These are phyloP conservation scores for Opisthograptis luteolata DNA, from an alignment of 2,888 invertebrate genomes.

Conservation along the genomic window DNA sequence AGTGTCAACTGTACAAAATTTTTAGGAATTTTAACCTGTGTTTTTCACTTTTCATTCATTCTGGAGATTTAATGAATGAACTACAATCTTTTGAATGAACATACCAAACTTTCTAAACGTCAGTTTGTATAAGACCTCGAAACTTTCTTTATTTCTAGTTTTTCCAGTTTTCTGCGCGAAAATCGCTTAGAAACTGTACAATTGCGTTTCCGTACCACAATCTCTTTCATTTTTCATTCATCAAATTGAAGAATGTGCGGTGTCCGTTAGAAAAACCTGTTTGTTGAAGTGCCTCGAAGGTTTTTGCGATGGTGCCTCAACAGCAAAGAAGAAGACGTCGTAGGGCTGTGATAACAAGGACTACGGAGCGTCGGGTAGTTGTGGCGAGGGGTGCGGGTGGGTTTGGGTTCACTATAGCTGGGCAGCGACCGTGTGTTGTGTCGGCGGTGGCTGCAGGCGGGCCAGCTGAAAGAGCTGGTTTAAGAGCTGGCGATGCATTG, in stretches of 20 bases:
- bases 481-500: conserved; percentile 96
- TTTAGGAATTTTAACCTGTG: too few relatives aligned
- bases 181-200: conserved; percentile 22
- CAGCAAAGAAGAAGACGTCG: conserved; percentile 77
- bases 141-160: conserved; percentile 75
- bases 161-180: conserved; percentile 69
- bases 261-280: conserved; percentile 40
- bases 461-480: conserved; percentile 95
- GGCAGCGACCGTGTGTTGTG: conserved; percentile 97
- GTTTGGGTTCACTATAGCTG: conserved; percentile 99
- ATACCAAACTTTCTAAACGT: conserved; percentile 75
- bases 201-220: not conserved
- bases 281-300: conserved; percentile 30
- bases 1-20: too few relatives aligned
- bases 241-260: conserved; percentile 34
- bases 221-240: conserved; percentile 26
- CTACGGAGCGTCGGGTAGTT: conserved; percentile 92
- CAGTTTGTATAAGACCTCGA: conserved; percentile 67
- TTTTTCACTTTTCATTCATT: too few relatives aligned
- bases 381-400: conserved; percentile 94
- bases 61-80: too few relatives aligned
- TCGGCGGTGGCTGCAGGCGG: conserved; percentile 94
- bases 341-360: conserved; percentile 65
- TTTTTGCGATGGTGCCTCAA: conserved; percentile 73
- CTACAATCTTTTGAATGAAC: too few relatives aligned